Conservation (phyloP, 2,797 vertebrate species). For the Arrhamphus sclerolepis region DNA sequence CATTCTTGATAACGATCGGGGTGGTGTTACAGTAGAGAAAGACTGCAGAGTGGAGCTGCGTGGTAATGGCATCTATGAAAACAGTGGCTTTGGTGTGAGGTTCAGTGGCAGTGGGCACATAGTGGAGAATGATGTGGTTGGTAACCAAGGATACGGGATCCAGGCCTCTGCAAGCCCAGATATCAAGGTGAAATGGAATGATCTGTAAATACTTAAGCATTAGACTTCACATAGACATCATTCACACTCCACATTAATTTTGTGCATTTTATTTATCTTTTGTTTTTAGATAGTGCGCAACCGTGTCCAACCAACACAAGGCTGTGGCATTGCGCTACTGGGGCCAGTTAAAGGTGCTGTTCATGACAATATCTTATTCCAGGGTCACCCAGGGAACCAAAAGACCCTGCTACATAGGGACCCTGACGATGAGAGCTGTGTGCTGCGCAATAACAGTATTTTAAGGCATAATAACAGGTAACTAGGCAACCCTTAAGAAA, state of each 20-base stretch:
- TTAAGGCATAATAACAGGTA: slow-evolving; percentile 83
- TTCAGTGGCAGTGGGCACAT: slow-evolving; percentile 86
- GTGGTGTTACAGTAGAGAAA: slow-evolving; percentile 85
- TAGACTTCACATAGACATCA: not conserved
- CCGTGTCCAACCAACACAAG: slow-evolving; percentile 86
- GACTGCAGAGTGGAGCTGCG: slow-evolving; percentile 88
- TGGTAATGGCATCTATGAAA: slow-evolving; percentile 91
- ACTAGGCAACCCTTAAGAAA: slow-evolving; percentile 52
- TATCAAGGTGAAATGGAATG: slow-evolving; percentile 81
- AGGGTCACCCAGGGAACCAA: slow-evolving; percentile 81
- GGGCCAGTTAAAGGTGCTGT: slow-evolving; percentile 86
- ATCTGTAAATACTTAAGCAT: not conserved
- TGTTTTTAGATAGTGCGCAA: slow-evolving; percentile 86
- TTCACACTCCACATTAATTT: not conserved
- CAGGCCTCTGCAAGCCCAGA: slow-evolving; percentile 84
- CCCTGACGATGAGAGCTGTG: slow-evolving; percentile 80
- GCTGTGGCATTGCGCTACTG: slow-evolving; percentile 85
- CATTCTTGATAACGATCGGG: slow-evolving; percentile 84
- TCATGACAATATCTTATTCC: slow-evolving; percentile 90
- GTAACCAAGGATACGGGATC: slow-evolving; percentile 86
- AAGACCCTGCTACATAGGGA: slow-evolving; percentile 84
- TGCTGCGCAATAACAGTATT: slow-evolving; percentile 86
- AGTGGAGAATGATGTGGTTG: slow-evolving; percentile 88
- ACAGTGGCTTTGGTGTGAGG: slow-evolving; percentile 84
- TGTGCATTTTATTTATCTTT: not conserved